Evolutionary conservation across 2,113 vertebrate genomes (phyloP), one percentile per base, ranked within the genome.

Genomic region (Xerus inauris): DNA sequence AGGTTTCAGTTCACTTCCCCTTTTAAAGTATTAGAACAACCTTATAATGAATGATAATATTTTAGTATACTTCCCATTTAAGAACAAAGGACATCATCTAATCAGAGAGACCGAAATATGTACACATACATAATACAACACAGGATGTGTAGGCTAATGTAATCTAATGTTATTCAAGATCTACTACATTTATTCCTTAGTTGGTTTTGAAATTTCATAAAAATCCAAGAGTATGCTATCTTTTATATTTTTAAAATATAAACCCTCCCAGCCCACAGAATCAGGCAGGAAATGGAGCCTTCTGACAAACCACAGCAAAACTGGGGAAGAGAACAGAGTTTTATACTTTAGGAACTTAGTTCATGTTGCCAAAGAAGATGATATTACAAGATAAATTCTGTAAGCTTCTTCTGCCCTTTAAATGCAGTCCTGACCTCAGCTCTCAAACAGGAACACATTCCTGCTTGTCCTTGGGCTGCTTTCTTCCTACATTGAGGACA

Each of bases 191-290:
- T 59, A 73, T 69, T n/a, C n/a, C n/a, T 91, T 28, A 59, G 19
- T 59, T 85, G 22, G 12, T 64, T 82, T 71, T n/a, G 75, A 87
- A 88, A 69, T 91, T 90, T 57, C 73, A 93, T 75, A 86, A 94
- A 72, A 86, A 77, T 16, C 1, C 30, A 82, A 79, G 38, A 87
- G 67, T 62, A 59, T n/a, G 64, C 10, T 67, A 28, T 1, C 17
- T 6, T 95, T 92, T 73, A 32, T 67, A 67, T n/a, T n/a, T 47
- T 88, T 51, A 67, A 86, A 71, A 89, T 42, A 4, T n/a, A 3
- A 5, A 16, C 59, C 26, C 30, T 35, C 26, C 32, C 3, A 73
- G 12, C 11, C 93, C 75, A 80, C 3, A 40, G 62, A 77, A 57
- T 47, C n/a, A 10, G 1, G 9, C 9, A 71, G 26, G 40, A 83